These are phyloP conservation scores for Callospermophilus lateralis DNA, from an alignment of 2,113 vertebrate species.

Conservation along the genomic window DNA sequence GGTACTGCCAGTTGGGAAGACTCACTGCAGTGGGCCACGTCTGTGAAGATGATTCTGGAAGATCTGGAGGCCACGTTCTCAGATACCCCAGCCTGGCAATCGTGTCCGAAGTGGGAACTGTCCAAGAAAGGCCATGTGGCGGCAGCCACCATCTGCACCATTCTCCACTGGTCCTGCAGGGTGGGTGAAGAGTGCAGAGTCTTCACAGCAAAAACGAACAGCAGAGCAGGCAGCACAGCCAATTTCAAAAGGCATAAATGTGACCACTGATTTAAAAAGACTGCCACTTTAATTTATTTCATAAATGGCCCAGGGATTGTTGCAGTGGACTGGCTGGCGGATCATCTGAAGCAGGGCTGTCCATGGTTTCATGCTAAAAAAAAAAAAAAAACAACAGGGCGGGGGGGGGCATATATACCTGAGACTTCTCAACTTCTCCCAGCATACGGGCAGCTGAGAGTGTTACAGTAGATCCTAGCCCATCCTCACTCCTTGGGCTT, in stretches of 20 bases:
- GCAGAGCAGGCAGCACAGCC: background rate
- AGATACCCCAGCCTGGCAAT: background rate
- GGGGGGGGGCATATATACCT: too few relatives aligned
- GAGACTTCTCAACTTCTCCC: conserved; percentile 46
- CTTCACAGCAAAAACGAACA: background rate
- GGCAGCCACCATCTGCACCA: background rate
- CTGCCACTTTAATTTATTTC: background rate
- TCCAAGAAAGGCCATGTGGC: background rate
- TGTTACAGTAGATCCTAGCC: background rate
- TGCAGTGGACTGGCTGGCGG: background rate
- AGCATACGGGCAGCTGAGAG: background rate
- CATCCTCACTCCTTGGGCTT: background rate
- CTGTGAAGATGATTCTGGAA: background rate
- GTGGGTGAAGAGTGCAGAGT: background rate
- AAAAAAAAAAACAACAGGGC: background rate
- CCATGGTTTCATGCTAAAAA: background rate
- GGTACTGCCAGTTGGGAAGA: conserved; percentile 2
- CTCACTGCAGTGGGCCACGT: background rate
- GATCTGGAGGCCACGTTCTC: background rate
- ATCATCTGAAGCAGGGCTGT: background rate
- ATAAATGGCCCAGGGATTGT: background rate
- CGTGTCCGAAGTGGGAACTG: background rate
- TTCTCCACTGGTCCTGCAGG: background rate
- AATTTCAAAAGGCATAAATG: background rate
- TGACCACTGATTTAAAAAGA: background rate